phyloP scores from a whole-genome alignment of 2,888 invertebrate genomes.

The Dendrolimus houi region DNA sequence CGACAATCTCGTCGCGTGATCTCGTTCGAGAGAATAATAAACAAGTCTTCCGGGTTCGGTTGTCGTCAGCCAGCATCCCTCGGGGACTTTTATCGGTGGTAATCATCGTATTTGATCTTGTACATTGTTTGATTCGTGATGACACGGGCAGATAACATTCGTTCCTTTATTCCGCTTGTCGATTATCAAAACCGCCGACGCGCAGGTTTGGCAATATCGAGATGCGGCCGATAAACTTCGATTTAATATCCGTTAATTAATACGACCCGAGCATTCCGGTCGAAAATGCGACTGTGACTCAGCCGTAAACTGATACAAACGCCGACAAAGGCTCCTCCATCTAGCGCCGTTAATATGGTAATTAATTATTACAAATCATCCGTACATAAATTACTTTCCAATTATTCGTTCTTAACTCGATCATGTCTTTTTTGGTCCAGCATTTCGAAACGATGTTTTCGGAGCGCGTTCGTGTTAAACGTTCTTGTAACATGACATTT shows the following conservation, averaged over 20 bases:
- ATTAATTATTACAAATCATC: conserved; percentile 71
- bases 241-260: conserved; percentile 76
- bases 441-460: conserved; percentile 10
- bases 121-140: conserved; percentile 69
- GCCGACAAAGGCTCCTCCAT: conserved; percentile 65
- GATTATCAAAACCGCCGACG: conserved; percentile 54
- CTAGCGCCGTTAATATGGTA: conserved; percentile 70
- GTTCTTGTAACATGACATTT: conserved; percentile 33
- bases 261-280: conserved; percentile 66
- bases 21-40: conserved; percentile 22
- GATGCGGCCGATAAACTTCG: conserved; percentile 70
- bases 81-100: conserved; percentile 39
- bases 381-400: conserved; percentile 56
- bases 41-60: conserved; percentile 25
- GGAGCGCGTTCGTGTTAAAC: conserved; percentile 14
- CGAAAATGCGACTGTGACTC: conserved; percentile 66
- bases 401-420: conserved; percentile 41
- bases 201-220: conserved; percentile 70
- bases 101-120: conserved; percentile 63
- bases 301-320: conserved; percentile 56
- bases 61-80: conserved; percentile 29
- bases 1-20: conserved; percentile 30
- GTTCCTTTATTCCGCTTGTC: conserved; percentile 45
- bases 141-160: conserved; percentile 63
- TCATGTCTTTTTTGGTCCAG: conserved; percentile 16